Evolutionary conservation across 2,113 vertebrate species (phyloP), one percentile per base, ranked within the genome.

Genomic region (Rattus rattus): DNA sequence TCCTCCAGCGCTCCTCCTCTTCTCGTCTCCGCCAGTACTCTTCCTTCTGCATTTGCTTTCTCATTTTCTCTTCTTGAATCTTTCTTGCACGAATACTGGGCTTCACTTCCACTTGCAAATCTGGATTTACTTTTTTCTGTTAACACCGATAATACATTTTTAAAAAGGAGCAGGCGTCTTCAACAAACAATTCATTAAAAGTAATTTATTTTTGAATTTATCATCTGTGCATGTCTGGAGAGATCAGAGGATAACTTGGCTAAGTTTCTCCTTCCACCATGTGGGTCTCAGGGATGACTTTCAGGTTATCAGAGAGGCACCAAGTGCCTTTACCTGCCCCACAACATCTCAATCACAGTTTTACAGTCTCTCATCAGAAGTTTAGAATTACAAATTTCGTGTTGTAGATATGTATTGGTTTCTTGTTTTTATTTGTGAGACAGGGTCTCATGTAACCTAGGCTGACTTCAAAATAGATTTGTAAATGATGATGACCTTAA

Each of bases 121-220:
- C 99, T 70, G 99, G 99, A 97, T 99, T 99, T 80, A 99, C 99
- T 98, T 99, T 99, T 99, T 99, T 99, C 99, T 99, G 97, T 94
- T 97, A 97, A 59, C 67, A 65, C 14, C 94, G 80, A 91, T 52
- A 94, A 97, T 49, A 96, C 24, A 89, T 52, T 96, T 59, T 93
- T n/a, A 39, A 90, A 72, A 94, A 96, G n/a, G 9, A 96, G 28
- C 20, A 91, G 52, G 36, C 2, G 4, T 33, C 26, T 59, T 24
- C 39, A 92, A 83, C n/a, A 92, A 96, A 89, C 39, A 43, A 87
- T 61, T 59, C 24, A 20, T 28, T 63, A 84, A 43, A 84, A 43
- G 14, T 7, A 43, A 47, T 39, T 56, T 33, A 20, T 20, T 85
- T 85, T 30, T 30, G 26, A 26, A 19, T 36, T 69, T 47, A 30